phyloP scores from a whole-genome alignment of 2,797 vertebrate genomes.

The Microctenopoma stevenorrisi region DNA sequence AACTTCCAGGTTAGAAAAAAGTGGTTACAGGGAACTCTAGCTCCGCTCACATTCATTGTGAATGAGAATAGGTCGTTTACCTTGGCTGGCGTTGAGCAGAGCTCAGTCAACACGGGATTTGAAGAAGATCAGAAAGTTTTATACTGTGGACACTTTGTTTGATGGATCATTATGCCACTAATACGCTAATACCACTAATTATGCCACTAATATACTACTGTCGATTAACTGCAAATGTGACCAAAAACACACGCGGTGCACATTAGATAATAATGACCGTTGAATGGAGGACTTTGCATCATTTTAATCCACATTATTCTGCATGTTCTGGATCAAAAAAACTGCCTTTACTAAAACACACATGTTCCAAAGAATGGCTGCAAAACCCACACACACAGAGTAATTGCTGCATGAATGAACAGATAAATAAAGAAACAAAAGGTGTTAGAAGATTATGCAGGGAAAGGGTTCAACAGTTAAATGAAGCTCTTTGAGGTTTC shows the following conservation, averaged over 20 bases:
- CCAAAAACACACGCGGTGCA: slow-evolving; percentile 49
- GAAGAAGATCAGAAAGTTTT: slow-evolving; percentile 70
- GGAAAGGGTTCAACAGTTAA: slow-evolving; percentile 66
- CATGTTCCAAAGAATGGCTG: slow-evolving; percentile 31
- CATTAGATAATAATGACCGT: slow-evolving; percentile 46
- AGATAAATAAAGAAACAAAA: slow-evolving; percentile 68
- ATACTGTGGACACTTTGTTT: slow-evolving; percentile 70
- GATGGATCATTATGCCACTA: slow-evolving; percentile 68
- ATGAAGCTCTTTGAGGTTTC: slow-evolving; percentile 65
- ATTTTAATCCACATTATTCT: slow-evolving; percentile 38
- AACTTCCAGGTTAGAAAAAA: slow-evolving; percentile 20
- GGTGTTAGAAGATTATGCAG: slow-evolving; percentile 64
- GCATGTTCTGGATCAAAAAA: slow-evolving; percentile 17
- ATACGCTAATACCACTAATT: slow-evolving; percentile 12
- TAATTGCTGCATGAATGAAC: slow-evolving; percentile 58
- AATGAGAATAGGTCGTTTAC: slow-evolving; percentile 51
- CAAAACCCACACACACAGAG: slow-evolving; percentile 37
- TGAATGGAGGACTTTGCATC: slow-evolving; percentile 57
- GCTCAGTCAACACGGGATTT: slow-evolving; percentile 64
- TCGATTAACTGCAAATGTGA: slow-evolving; percentile 56
- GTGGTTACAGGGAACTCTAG: slow-evolving; percentile 54
- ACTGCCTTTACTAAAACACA: slow-evolving; percentile 34
- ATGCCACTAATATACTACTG: slow-evolving; percentile 43
- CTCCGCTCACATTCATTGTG: slow-evolving; percentile 39
- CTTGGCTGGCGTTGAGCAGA: slow-evolving; percentile 59